Base-by-base conservation (phyloP, 2,113 vertebrate species). In the Apistogramma diplotaenia region DNA sequence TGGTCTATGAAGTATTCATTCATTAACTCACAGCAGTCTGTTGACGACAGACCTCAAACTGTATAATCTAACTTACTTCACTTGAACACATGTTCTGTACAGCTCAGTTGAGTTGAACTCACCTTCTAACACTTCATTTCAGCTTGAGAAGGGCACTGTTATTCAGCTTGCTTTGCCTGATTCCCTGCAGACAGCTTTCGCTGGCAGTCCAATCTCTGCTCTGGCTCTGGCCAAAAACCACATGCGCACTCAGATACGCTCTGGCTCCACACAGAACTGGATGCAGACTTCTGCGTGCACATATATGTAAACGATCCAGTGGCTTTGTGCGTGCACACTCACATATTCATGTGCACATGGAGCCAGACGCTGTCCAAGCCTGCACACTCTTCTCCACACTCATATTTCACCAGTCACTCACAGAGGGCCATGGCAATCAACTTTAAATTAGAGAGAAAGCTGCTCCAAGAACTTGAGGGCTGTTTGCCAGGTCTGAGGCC, bases 391-490 rank as follows among this genome's bases (percentile, higher is more conserved):
- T 85, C 88, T 88, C 87, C 87, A 76, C 89, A 85, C 91, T 93
- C 92, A 85, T 91, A 94, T 93, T 94, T 93, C 92, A 92, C 85
- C 73, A 83, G 86, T 90, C 83, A 75, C 86, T 86, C 90, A 79
- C 74, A 85, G 33, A 85, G 74, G 88, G 85, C 87, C 88, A 83
- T 61, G 76, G 92, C 87, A 94, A 91, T 94, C 92, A 94, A 91
- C 81, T 93, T 87, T 87, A 93, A 94, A 94, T 94, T 94, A 93
- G 88, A 93, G 88, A 88, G 89, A 89, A 82, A 85, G 89, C 89
- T 73, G 85, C 85, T 93, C 90, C 91, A 92, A 93, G 90, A 91
- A 89, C 79, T 88, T 8, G 25, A 65, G 71, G 18, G 37, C 79
- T 51, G 79, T 74, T 73, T 90, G 91, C 92, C 92, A 93, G 76